Conservation (phyloP, 1,140 invertebrate species). For the Cepaea nemoralis region DNA sequence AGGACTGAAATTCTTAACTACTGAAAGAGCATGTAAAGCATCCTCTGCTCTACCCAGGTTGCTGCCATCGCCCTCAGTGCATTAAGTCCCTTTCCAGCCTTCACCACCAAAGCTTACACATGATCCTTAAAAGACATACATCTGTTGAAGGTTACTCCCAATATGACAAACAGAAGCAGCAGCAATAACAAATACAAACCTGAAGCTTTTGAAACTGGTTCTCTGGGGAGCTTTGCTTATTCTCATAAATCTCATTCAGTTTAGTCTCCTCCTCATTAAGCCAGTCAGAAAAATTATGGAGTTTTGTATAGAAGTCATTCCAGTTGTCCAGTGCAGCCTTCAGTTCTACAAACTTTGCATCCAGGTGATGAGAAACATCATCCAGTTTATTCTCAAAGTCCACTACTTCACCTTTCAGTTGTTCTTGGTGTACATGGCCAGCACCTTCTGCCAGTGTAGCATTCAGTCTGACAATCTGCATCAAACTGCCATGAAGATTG, state of each 20-base stretch:
- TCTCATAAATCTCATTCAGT: conserved; percentile 76
- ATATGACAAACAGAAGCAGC: too few species aligned
- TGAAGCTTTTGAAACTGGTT: conserved; percentile 63
- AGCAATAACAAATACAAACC: conserved; percentile 61
- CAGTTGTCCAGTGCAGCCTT: conserved; percentile 86
- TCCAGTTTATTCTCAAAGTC: conserved; percentile 84
- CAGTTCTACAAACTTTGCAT: conserved; percentile 83
- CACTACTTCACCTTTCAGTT: conserved; percentile 84
- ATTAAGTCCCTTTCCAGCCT: too few species aligned
- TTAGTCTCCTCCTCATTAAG: conserved; percentile 79
- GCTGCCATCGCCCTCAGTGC: too few species aligned
- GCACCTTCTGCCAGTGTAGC: conserved; percentile 79
- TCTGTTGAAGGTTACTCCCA: too few species aligned
- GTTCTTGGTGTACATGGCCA: conserved; percentile 80
- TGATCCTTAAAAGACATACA: too few species aligned
- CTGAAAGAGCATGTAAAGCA: too few species aligned
- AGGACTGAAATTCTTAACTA: too few species aligned
- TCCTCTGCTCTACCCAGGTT: too few species aligned
- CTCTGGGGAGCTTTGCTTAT: conserved; percentile 63
- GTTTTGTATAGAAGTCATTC: conserved; percentile 78
- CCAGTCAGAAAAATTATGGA: conserved; percentile 74
- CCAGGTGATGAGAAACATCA: conserved; percentile 81
- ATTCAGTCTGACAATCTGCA: conserved; percentile 80
- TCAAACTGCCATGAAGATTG: conserved; percentile 62
- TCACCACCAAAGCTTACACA: too few species aligned